Evolutionary conservation across 2,113 vertebrate species (phyloP), one percentile per base, ranked within the genome.

Genomic region (Dermatemys mawii): DNA sequence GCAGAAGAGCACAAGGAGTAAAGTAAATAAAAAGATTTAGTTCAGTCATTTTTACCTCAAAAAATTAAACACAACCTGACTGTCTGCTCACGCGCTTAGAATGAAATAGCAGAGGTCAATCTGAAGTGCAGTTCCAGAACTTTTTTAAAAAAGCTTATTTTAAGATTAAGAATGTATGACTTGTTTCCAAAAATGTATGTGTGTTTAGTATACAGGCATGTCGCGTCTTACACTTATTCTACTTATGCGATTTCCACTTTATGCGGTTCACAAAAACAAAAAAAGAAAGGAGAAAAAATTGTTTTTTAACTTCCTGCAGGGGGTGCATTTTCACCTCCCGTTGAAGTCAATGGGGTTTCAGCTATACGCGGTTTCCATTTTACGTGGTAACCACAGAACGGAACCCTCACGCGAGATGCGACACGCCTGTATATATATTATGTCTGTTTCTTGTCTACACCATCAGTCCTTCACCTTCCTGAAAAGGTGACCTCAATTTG

Each of bases 11-110:
- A 78, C 29, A 19, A 11, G 63, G 41, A 90, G 38, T 75, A 24
- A 75, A 21, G 10, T 44, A 83, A 92, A 89, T 84, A 51, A 76
- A 80, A 93, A 60, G 24, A 51, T 86, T 94, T 94, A 93, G 5
- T 81, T 92, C 63, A 2, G 2, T n/a, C 7, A 12, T 38, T 93
- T 87, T 90, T 32, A 55, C 11, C 13, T 89, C 70, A 83, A 53
- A 67, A 67, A 1, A 89, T 94, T 97, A 88, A 22, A 80, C 2
- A 9, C 46, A 87, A 9, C 2, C 0, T 86, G 29, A 6, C 24
- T 75, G 38, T 11, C 38, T 75, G 22, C 17, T 89, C 46, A 93
- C n/a, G n/a, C n/a, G n/a, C 87, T 19, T 55, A 95, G n/a, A 93
- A 86, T 90, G 76, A 93, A 90, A 13, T 57, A 86, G 38, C 49